Base-by-base conservation (phyloP, 1,140 invertebrate genomes). In the Tribolium castaneum region DNA sequence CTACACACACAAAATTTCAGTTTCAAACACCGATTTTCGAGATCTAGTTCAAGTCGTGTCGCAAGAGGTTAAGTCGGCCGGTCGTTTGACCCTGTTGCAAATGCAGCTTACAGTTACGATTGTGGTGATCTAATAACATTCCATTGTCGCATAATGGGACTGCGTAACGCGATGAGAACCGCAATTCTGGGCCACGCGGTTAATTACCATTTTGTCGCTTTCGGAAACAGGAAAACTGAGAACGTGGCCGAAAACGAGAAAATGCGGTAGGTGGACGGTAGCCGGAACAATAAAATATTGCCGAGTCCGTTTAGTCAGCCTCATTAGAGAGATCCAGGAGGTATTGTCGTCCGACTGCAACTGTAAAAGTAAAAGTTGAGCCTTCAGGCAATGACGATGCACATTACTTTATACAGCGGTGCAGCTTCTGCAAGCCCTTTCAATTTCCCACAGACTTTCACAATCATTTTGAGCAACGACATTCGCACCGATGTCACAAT, bases 41-140 rank as follows among this genome's bases (percentile, higher is more conserved):
- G 66, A 70, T 35, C 45, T 70, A 34, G 45, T 70, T 50, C 13
- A 16, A 45, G 50, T 45, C 35, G 66, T 72, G 70, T 72, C 70
- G 70, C 14, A 72, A 52, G 49, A 54, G 70, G 22, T 73, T 54
- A 51, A 16, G 34, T 52, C 71, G 71, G 30, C 71, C 70, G 39
- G 45, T 72, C 39, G 70, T 72, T 73, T 73, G 71, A 73, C 71
- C 71, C 71, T 73, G 49, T 73, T 73, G 71, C 71, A 73, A 73
- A 73, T 73, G 52, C 71, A 73, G 51, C 71, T 35, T 54, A 73
- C 71, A 73, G 71, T 73, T 73, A 73, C 71, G 49, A 73, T 54
- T 73, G 71, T 73, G 70, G 39, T 54, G 71, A 73, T 73, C 71
- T 54, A 54, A 73, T 73, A 54, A 54, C 71, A 73, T 73, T 73